Base-by-base conservation (phyloP, 2,888 invertebrate genomes). In the Agonopterix alstromeriana region DNA sequence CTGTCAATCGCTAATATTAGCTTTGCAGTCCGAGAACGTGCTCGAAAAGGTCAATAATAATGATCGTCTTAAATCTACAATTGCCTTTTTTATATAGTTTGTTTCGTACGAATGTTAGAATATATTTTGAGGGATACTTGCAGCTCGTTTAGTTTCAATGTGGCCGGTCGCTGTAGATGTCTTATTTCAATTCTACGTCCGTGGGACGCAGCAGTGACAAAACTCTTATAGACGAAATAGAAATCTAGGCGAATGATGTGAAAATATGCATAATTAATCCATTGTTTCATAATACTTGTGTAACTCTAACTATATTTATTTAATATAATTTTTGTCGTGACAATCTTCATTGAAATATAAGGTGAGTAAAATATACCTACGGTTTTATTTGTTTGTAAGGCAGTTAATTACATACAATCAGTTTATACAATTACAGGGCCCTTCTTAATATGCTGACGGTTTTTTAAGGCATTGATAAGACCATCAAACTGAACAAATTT, bases 171-270 rank as follows among this genome's bases (percentile, higher is more conserved):
- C 55, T 49, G 10, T 47, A 50, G 56, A 47, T 56, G 42, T 53
- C 52, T 78, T 78, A 79, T 72, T 78, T 67, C 70, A 65, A 73
- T 73, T 68, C 66, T 61, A 60, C 77, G 58, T 62, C 70, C 71
- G 65, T 52, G 59, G 59, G 67, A 67, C 59, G 65, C 60, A 68
- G 74, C 63, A 58, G 65, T 58, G 54, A 53, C 51, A 57, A 50
- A 48, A n/a, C 51, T 56, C 52, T 52, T 49, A n/a, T n/a, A 54
- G 36, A 50, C 17, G 45, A 47, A 53, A 46, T 42, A 42, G 38
- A 17, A 43, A 36, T 42, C 11, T 12, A 43, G 35, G 35, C 14
- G 43, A 36, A 46, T 46, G 35, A 35, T 46, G 47, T 40, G 38
- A 47, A 36, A 42, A 50, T 46, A 35, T 36, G 44, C 12, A 35